Base-by-base conservation (phyloP, 2,797 vertebrate genomes). In the Sebastes vulpes region DNA sequence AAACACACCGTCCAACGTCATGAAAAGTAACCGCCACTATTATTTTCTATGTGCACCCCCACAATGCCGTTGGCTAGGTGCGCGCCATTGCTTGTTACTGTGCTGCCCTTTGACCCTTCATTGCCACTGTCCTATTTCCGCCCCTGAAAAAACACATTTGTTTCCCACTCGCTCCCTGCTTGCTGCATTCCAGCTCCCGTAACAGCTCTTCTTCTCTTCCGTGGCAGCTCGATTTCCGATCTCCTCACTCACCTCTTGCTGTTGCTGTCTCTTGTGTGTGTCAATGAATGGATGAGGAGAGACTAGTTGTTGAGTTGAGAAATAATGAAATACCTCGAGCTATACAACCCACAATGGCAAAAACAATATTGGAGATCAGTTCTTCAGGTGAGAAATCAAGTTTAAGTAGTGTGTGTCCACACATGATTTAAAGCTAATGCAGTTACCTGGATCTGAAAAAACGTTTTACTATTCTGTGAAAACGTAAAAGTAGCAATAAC, bases 21-120 rank as follows among this genome's bases (percentile, higher is more conserved):
- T 48, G 42, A 48, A 48, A 48, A 9, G 7, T 48, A 48, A 0
- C 16, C 42, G 0, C 42, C 42, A 3, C 42, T 0, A 48, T 48
- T 48, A 18, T 8, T 48, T 9, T n/a, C 42, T 48, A n/a, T n/a
- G 7, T 18, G 16, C 42, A 48, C 16, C 16, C 42, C 42, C 42
- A 48, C 16, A n/a, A 7, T n/a, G 42, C 6, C 42, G 6, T 48
- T 48, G 42, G 42, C 42, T 48, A n/a, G 16, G 16, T 18, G 42
- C 3, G 0, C 7, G 0, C 42, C 42, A 48, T 8, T 48, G 42
- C 16, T n/a, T 9, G 42, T n/a, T 48, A n/a, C 6, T 48, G 16
- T 48, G 16, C 42, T 48, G 1, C 16, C 0, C 42, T 48, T 3
- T n/a, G 16, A 48, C 42, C 16, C 42, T 48, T 18, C 16, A 48